Evolutionary conservation across 1,140 invertebrate species (phyloP), one percentile per base, ranked within the genome.

Genomic region (Tenebrio molitor): DNA sequence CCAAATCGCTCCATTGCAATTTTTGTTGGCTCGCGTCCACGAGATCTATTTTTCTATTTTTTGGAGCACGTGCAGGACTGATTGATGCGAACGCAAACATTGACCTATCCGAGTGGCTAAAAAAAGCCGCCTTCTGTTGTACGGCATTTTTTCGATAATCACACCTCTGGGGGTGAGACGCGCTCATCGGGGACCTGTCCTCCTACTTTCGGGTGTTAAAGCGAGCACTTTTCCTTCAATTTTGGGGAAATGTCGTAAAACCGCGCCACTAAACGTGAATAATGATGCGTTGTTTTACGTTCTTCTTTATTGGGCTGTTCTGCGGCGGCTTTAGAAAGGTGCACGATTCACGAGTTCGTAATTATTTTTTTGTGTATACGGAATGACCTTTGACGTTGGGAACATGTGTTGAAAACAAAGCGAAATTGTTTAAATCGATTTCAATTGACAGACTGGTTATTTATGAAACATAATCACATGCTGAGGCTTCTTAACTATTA

Each of bases 391-490:
- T 58, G 23, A 5, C 36, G 8, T 29, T 23, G 50, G 12, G 50
- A 15, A 25, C 50, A 58, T 29, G 50, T 58, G 50, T 29, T 58
- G 5, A 58, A 58, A 29, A 58, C 50, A 58, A 39, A 39, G 23
- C 21, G 50, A 58, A 58, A 58, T 58, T 58, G 50, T 58, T 58
- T 58, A 58, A 66, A 66, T 66, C 42, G 64, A 66, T 44, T 44
- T 46, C 36, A 46, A 66, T 66, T 66, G 39, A 66, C 42, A 66
- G 39, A 42, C 64, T 33, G 14, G 17, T 66, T 66, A 66, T 66
- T 66, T 66, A 42, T 66, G 25, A 66, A 66, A 66, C 23, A 66
- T 29, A 46, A 66, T 44, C 64, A 66, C 42, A 41, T 64, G 64
- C 29, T 66, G 42, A 66, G 44, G n/a, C n/a, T 36, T 65, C 62